Evolutionary conservation across 2,888 invertebrate genomes (phyloP), one percentile per base, ranked within the genome.

Genomic region (Conistra vaccinii): DNA sequence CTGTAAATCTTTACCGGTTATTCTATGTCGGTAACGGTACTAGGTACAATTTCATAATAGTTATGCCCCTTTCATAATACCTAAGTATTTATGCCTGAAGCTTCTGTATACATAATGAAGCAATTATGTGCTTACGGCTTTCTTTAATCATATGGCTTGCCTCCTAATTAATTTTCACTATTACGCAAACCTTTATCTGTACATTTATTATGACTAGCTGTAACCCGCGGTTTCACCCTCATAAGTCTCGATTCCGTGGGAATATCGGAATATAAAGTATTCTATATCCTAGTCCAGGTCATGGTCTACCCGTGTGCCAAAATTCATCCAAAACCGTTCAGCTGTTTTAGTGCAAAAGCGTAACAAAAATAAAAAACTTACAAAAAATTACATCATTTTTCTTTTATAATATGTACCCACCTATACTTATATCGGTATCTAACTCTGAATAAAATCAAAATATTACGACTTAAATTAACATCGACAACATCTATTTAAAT

Each of bases 141-240:
- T 71, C 51, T 60, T 53, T 71, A 79, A 60, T 55, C 4, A 66
- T 55, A 20, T 39, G 20, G 20, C 17, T 9, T 26, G 17, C 23
- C 26, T 65, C 20, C 29, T 73, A 20, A 67, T 80, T 66, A 62
- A n/a, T 53, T 45, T 51, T 73, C 58, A 39, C 20, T 61, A 55
- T 51, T 61, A 39, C 39, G 23, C 55, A 61, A 60, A 48, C 17
- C 12, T 23, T 73, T 48, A 80, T 66, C 60, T 48, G 48, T 2
- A 42, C 14, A 57, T 42, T 48, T 32, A 51, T 26, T 35, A n/a
- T 35, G 26, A n/a, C n/a, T n/a, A n/a, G n/a, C n/a, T n/a, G n/a
- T n/a, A n/a, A n/a, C n/a, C n/a, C n/a, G n/a, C n/a, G n/a, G n/a
- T n/a, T n/a, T n/a, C n/a, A n/a, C n/a, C n/a, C n/a, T n/a, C n/a